Evolutionary conservation across 2,113 vertebrate species (phyloP), one percentile per base, ranked within the genome.

Genomic region (Psittacula cyanocephala): DNA sequence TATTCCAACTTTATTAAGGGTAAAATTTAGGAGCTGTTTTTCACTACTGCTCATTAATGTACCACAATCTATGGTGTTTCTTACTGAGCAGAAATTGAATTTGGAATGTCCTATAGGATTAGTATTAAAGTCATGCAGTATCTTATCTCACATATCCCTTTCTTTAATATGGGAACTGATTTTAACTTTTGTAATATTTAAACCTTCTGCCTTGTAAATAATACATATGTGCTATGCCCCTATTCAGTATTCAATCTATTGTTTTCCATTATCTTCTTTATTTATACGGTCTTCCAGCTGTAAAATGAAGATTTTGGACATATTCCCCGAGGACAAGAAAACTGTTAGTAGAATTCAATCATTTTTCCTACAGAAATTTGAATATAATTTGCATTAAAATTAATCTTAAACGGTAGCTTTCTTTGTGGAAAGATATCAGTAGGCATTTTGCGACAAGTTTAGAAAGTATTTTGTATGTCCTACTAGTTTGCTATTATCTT

Each of bases 351-450:
- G 81, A 91, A 89, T 92, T 88, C 65, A 84, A 6, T 94, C 17
- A 16, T 86, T 3, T 91, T 31, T 93, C 23, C 25, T 85, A 50
- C 43, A 69, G 49, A 92, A 96, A 87, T 93, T 76, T 49, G 44
- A 94, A 94, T 96, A 76, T 76, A 46, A 87, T 92, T 88, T 86
- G 7, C 57, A 84, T 96, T 92, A 94, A 93, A 94, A 79, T 84
- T 65, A 71, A 91, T 93, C 57, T 93, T 65, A 55, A 78, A 95
- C 84, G n/a, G 46, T 63, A 86, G 5, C 25, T 13, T 88, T 91
- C 57, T 86, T 90, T 94, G 43, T 6, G 6, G 44, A 37, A 90
- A 78, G 55, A 9, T 84, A 50, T 90, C 65, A 75, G 17, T 49
- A 86, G 69, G 39, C 74, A 72, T 91, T 92, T 55, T 87, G 65